phyloP scores from a whole-genome alignment of 1,140 invertebrate genomes.

The Bombus huntii region DNA sequence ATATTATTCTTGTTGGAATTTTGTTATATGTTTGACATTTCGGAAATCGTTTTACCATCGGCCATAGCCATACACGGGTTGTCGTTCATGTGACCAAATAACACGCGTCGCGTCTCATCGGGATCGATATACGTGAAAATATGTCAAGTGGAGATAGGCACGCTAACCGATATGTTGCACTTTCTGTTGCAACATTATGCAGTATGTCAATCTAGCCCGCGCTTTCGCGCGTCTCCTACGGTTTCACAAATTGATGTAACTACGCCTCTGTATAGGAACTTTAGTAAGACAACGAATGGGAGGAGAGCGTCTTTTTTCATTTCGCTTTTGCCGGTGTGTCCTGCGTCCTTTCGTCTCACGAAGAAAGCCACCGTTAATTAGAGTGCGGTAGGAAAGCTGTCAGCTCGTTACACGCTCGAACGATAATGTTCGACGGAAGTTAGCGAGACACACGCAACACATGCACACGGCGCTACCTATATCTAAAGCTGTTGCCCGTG shows the following conservation, averaged over 20 bases:
- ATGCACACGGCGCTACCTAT: conserved; percentile 4
- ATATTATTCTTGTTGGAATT: background rate
- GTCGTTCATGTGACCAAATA: background rate
- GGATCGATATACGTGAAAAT: conserved; percentile 30
- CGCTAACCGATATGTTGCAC: conserved; percentile 37
- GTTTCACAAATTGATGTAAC: background rate
- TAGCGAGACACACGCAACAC: conserved; percentile 28
- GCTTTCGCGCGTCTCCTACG: background rate
- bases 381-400: conserved; percentile 51
- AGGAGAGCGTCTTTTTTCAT: conserved; percentile 13
- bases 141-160: conserved; percentile 27
- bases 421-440: conserved; percentile 60
- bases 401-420: conserved; percentile 58
- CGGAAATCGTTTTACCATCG: background rate
- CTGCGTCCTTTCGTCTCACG: conserved; percentile 27
- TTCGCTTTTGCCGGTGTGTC: conserved; percentile 2
- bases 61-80: background rate
- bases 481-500: conserved; percentile 34
- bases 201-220: background rate
- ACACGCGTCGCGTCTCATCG: background rate
- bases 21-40: background rate
- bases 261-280: too few relatives aligned
- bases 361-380: conserved; percentile 56
- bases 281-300: too few relatives aligned
- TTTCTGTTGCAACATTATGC: conserved; percentile 42